Percentiles rank a stretch among this genome's conserved stretches.
phyloP scores from a whole-genome alignment of 2,888 invertebrate genomes.

The Caenorhabditis sinica region DNA sequence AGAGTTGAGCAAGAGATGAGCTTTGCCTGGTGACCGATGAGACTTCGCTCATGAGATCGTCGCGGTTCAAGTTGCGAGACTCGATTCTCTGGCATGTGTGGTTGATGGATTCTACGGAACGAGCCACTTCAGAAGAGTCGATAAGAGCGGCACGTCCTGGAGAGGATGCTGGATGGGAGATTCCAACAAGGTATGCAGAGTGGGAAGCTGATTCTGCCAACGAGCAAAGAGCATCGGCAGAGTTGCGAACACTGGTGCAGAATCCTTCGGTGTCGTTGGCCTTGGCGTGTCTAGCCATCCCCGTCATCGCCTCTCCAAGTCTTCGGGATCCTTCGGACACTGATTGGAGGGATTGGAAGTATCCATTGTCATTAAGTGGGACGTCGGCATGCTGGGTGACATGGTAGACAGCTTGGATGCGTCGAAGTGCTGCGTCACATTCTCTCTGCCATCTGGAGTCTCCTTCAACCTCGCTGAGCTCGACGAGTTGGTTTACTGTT shows the following conservation, averaged over 20 bases:
- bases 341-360: constrained; percentile 72
- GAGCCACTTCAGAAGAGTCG: constrained; percentile 91
- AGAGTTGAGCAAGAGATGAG: constrained; percentile 95
- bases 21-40: constrained; percentile 97
- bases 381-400: constrained; percentile 92
- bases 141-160: constrained; percentile 91
- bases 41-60: constrained; percentile 85
- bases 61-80: constrained; percentile 67
- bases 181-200: constrained; percentile 95
- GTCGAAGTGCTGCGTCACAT: constrained; percentile 95
- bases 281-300: constrained; percentile 94
- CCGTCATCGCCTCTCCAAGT: constrained; percentile 90
- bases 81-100: constrained; percentile 88
- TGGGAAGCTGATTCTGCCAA: constrained; percentile 94
- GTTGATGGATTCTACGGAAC: constrained; percentile 93
- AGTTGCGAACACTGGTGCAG: constrained; percentile 87
- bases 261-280: constrained; percentile 92
- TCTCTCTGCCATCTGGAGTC: constrained; percentile 96
- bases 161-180: constrained; percentile 93
- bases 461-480: constrained; percentile 93
- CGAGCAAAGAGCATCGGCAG: constrained; percentile 93
- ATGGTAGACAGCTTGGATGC: constrained; percentile 91
- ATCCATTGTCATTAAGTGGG: constrained; percentile 91
- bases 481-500: constrained; percentile 90
- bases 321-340: constrained; percentile 91